These are phyloP conservation scores for Brachyopa scutellaris DNA, from an alignment of 2,888 invertebrate species.

Conservation along the genomic window DNA sequence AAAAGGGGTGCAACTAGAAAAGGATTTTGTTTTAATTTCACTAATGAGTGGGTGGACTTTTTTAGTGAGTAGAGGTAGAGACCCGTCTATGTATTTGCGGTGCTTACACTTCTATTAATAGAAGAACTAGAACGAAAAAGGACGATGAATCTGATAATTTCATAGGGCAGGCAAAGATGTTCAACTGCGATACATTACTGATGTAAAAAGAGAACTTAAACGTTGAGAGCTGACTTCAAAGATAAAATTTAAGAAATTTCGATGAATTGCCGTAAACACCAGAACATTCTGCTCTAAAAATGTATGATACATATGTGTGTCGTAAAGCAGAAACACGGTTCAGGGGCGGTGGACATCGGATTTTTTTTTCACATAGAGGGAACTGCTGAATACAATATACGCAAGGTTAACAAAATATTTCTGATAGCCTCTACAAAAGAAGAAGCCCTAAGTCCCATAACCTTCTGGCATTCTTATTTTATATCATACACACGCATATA, in stretches of 20 bases:
- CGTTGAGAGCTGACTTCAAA: no score
- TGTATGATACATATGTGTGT: no score
- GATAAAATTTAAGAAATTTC: no score
- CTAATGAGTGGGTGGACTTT: not conserved
- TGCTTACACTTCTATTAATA: not conserved
- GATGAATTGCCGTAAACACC: no score
- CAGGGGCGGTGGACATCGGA: no score
- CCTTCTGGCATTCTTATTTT: conserved; percentile 9
- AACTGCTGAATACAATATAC: not conserved
- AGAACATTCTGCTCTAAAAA: no score
- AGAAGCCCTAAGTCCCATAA: conserved; percentile 2
- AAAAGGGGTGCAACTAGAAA: not conserved
- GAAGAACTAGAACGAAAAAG: not conserved
- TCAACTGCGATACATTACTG: no score
- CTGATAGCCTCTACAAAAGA: not conserved
- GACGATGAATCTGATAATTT: not conserved
- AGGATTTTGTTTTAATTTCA: conserved; percentile 14
- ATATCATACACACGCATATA: conserved; percentile 32
- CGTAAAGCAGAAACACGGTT: no score
- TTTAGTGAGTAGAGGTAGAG: not conserved
- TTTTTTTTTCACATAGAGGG: no score
- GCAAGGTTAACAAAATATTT: not conserved
- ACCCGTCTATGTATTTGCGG: not conserved
- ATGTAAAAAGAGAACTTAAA: no score
- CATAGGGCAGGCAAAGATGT: no score